These are phyloP conservation scores for Burhinus oedicnemus DNA, from an alignment of 2,113 vertebrate species.

Conservation along the genomic window DNA sequence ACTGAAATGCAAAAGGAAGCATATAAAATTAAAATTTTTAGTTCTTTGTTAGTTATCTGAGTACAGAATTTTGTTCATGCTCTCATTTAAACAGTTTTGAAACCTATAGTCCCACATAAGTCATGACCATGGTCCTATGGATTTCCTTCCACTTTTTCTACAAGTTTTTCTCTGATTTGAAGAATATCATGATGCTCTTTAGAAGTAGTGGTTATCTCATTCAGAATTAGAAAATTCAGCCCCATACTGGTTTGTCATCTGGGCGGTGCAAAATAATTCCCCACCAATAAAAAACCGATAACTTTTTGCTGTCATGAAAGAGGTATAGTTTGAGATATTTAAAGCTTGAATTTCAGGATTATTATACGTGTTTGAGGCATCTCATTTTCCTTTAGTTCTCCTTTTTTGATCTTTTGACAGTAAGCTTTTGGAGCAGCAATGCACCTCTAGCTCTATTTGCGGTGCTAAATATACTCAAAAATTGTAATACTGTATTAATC, in stretches of 20 bases:
- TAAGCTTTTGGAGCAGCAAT: not conserved
- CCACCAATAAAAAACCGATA: not conserved
- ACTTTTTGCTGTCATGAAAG: not conserved
- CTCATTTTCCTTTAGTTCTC: not conserved
- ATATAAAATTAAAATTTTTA: not conserved
- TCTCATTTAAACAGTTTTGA: not conserved
- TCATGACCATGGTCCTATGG: not conserved
- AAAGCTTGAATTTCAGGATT: not conserved
- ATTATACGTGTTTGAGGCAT: not conserved
- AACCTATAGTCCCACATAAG: not conserved
- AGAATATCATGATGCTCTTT: not conserved
- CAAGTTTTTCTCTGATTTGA: not conserved
- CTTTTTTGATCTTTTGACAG: not conserved
- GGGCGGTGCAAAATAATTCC: not conserved
- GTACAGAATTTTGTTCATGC: not conserved
- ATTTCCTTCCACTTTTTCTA: not conserved
- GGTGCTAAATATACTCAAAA: not conserved
- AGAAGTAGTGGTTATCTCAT: not conserved
- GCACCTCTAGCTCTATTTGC: not conserved
- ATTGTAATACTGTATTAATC: not conserved
- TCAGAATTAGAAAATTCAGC: not conserved
- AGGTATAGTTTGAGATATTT: not conserved
- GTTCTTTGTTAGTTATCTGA: not conserved
- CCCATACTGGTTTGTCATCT: not conserved
- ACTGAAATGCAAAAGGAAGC: not conserved